Evolutionary conservation across 2,113 vertebrate genomes (phyloP), one percentile per base, ranked within the genome.

Genomic region (Antigone vipio): DNA sequence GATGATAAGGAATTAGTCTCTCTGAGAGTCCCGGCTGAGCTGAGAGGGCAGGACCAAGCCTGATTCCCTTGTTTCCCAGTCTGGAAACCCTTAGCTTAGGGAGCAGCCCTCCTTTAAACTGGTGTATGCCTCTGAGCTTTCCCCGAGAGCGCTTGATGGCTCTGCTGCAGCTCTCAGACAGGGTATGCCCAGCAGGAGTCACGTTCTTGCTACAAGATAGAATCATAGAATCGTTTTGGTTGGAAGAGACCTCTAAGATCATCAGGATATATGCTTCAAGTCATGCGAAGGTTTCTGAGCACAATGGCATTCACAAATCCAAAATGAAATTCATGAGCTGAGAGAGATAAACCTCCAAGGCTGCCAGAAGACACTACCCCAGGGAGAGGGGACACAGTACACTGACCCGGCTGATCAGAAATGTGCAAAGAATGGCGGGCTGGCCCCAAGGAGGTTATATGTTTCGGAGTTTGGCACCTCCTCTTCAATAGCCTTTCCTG

Each of bases 401-500:
- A 11, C 3, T 5, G 64, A 53, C 29, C 40, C 34, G 2, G 3
- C 42, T 44, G 53, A 38, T 38, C 7, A 6, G 47, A 77, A 52
- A 6, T 6, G 11, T 11, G 9, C 2, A 3, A 40, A 4, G 21
- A 55, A 32, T 4, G 58, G 15, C 9, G 3, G 15, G 8, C 45
- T 64, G 32, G 17, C 32, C 35, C 58, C 7, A 9, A 6, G 78
- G 40, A 50, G 21, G 50, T 9, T 11, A 40, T 42, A 52, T 88
- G 35, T 11, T 44, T 38, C 1, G 1, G 16, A 64, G 44, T 44
- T n/a, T 64, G 40, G 6, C 8, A 21, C 32, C 23, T 83, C 55
- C 50, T 71, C 15, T 60, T 59, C 6, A 2, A 40, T 29, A 84
- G 68, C 13, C 34, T 49, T 32, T 44, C 66, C 66, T 49, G 12